Conservation (phyloP, 2,797 vertebrate species). For the Aeoliscus strigatus region DNA sequence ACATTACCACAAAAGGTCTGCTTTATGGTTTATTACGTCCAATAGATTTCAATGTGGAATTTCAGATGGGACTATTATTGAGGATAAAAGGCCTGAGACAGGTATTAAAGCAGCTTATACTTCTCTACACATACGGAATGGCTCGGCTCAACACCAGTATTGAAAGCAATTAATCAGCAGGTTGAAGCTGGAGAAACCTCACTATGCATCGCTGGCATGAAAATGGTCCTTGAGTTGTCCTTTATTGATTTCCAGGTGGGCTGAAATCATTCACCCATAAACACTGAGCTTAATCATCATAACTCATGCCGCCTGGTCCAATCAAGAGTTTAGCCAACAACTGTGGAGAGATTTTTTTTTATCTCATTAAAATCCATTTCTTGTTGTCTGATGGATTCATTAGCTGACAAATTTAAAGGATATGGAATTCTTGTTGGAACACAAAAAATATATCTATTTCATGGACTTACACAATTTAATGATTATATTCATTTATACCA, state of each 20-base stretch:
- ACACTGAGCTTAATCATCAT: constrained; percentile 62
- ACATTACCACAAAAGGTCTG: constrained; percentile 13
- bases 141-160: constrained; percentile 38
- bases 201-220: constrained; percentile 44
- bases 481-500: too few relatives aligned
- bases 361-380: constrained; percentile 57
- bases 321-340: constrained; percentile 32
- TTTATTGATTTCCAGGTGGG: constrained; percentile 61
- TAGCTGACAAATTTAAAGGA: constrained; percentile 43
- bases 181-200: constrained; percentile 36
- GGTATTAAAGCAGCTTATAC: constrained; percentile 39
- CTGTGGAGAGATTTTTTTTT: constrained; percentile 32
- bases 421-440: constrained; percentile 45
- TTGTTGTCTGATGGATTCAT: constrained; percentile 43
- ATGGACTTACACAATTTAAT: background rate
- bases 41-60: constrained; percentile 13
- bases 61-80: constrained; percentile 20
- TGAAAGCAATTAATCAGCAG: constrained; percentile 57
- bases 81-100: constrained; percentile 32
- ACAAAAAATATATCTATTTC: constrained; percentile 51
- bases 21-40: constrained; percentile 9
- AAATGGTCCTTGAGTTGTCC: constrained; percentile 64
- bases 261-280: constrained; percentile 56
- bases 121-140: constrained; percentile 51
- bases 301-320: constrained; percentile 51